Evolutionary conservation across 2,888 invertebrate genomes (phyloP).

Genomic region (Hypercompe scribonia): DNA sequence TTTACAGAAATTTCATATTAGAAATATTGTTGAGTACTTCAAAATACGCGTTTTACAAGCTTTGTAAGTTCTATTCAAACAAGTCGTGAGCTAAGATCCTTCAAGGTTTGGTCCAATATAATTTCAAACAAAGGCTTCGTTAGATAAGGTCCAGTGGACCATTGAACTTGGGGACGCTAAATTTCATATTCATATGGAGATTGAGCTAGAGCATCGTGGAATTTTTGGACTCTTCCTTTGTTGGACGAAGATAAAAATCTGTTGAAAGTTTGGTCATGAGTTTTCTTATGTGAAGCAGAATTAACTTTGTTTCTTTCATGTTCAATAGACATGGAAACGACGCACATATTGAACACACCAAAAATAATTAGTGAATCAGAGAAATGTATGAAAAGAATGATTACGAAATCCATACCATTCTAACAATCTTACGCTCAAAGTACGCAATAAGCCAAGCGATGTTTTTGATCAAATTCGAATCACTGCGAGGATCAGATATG

Average conservation of each 20-base stretch:
- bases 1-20: background rate
- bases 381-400: background rate
- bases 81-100: slow-evolving; percentile 19
- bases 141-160: slow-evolving; percentile 40
- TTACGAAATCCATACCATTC: too few relatives aligned
- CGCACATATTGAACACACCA: too few relatives aligned
- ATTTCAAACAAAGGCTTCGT: slow-evolving; percentile 44
- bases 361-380: background rate
- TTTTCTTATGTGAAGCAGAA: background rate
- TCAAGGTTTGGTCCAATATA: slow-evolving; percentile 16
- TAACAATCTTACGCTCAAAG: background rate
- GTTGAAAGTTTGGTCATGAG: background rate
- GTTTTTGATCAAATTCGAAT: background rate
- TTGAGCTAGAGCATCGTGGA: background rate
- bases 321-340: background rate
- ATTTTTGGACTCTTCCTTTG: slow-evolving; percentile 2
- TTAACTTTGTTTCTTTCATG: background rate
- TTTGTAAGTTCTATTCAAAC: slow-evolving; percentile 23
- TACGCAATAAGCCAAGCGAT: background rate
- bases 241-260: background rate
- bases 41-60: background rate
- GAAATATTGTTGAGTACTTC: background rate
- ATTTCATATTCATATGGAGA: slow-evolving; percentile 43
- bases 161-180: slow-evolving; percentile 32
- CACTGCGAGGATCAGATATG: background rate